phyloP scores from a whole-genome alignment of 30 jellyfish, hydroid and myxozoan species.

The Turritopsis rubra region DNA sequence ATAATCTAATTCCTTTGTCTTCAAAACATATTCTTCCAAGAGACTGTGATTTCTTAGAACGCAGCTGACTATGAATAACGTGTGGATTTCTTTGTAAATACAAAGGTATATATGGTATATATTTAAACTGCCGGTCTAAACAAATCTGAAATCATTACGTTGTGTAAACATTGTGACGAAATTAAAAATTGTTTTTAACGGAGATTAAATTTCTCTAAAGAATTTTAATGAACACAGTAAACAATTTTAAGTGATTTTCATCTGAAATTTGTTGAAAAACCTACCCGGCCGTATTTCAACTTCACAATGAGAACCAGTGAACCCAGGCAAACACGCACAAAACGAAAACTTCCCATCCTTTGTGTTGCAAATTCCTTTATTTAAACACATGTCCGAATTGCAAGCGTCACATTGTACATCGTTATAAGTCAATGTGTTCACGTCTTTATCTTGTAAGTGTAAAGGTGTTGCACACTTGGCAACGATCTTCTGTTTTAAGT shows the following conservation, averaged over 20 bases:
- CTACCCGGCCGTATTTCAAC: neutral
- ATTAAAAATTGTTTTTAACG: no score
- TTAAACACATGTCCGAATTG: neutral
- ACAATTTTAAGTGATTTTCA: neutral
- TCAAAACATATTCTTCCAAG: no score
- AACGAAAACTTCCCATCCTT: neutral
- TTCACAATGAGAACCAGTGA: neutral
- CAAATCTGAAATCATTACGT: neutral
- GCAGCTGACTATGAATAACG: no score
- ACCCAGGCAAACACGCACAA: neutral
- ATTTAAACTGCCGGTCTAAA: neutral
- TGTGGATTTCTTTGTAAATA: neutral
- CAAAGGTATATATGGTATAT: neutral
- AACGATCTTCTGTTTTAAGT: neutral
- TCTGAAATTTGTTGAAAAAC: neutral
- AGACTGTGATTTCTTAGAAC: no score
- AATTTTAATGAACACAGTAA: neutral
- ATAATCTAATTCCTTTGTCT: no score
- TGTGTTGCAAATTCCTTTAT: neutral
- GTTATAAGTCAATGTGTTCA: neutral
- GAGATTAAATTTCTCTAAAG: no score
- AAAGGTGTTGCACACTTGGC: slow-evolving; percentile 10
- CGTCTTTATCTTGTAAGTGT: neutral
- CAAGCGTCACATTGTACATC: neutral
- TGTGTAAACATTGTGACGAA: neutral